A percentile compares a stretch with the other conserved stretches of the same genome.
These are phyloP conservation scores for Liopterus haemorrhoidalis DNA, from an alignment of 2,888 invertebrate genomes.

Conservation along the genomic window DNA sequence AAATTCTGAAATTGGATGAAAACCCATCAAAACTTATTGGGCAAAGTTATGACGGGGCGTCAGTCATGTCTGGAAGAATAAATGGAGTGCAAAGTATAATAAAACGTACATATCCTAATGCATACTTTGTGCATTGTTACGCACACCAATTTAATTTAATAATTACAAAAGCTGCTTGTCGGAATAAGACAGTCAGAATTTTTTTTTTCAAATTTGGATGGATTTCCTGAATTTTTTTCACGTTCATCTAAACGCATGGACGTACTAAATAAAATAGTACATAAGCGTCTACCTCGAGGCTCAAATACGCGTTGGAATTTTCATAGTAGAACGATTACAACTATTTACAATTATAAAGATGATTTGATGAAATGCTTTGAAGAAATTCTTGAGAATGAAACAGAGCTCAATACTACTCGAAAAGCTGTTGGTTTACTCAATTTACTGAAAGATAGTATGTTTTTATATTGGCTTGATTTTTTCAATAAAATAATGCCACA, in stretches of 20 bases:
- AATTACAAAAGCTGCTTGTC: conserved; percentile 18
- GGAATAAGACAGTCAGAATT: conserved; percentile 21
- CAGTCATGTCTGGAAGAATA: conserved; percentile 17
- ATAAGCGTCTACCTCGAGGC: conserved; percentile 19
- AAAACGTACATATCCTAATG: conserved; percentile 20
- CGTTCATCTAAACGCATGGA: conserved; percentile 31
- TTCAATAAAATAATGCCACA: too few relatives aligned
- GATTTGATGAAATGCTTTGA: conserved; percentile 28
- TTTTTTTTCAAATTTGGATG: conserved; percentile 29
- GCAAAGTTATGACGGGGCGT: conserved; percentile 35
- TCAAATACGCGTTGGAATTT: conserved; percentile 28
- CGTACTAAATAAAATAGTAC: conserved; percentile 27
- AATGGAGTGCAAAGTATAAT: conserved; percentile 30
- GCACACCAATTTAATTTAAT: conserved; percentile 30
- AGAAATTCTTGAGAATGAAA: too few relatives aligned
- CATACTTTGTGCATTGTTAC: conserved; percentile 29
- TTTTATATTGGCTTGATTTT: too few relatives aligned
- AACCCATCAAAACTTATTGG: conserved; percentile 31
- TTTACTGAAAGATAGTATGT: too few relatives aligned
- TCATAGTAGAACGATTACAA: conserved; percentile 22
- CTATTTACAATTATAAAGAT: conserved; percentile 29
- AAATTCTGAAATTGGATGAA: conserved; percentile 25
- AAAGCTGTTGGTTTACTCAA: too few relatives aligned
- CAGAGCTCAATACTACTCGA: too few relatives aligned
- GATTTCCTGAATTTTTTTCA: conserved; percentile 27